A percentile compares a stretch with the other conserved stretches of the same genome.
phyloP scores from a whole-genome alignment of 1,140 invertebrate species.

The Bombus polaris region DNA sequence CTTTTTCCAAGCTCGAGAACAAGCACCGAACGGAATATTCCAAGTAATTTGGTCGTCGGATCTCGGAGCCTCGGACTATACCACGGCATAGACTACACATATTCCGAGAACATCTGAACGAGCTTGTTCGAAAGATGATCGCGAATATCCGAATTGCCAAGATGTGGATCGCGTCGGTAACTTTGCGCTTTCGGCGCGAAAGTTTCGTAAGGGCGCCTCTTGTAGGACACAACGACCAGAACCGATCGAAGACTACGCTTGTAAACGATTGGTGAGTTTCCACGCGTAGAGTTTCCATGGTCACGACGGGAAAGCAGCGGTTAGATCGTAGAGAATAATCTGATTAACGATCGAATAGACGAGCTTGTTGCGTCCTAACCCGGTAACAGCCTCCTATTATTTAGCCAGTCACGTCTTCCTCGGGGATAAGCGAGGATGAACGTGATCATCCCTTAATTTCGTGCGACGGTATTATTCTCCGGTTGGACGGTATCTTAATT shows the following conservation, averaged over 20 bases:
- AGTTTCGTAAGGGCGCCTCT: background rate
- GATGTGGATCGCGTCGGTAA: too few relatives aligned
- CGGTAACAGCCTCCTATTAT: constrained; percentile 54
- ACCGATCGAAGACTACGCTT: background rate
- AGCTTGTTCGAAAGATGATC: background rate
- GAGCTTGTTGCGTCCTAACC: constrained; percentile 36
- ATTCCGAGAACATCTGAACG: background rate
- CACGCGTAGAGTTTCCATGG: background rate
- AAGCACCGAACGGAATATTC: background rate
- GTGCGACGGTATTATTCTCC: constrained; percentile 42
- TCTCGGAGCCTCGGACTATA: background rate
- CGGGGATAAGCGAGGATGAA: constrained; percentile 53
- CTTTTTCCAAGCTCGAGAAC: too few relatives aligned
- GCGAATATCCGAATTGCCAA: background rate
- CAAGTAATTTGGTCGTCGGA: too few relatives aligned
- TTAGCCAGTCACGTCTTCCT: constrained; percentile 59
- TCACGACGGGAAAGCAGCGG: background rate
- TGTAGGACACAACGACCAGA: background rate
- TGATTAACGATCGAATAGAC: constrained; percentile 59
- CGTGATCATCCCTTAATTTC: constrained; percentile 65
- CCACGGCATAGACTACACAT: too few relatives aligned
- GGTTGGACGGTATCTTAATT: too few relatives aligned
- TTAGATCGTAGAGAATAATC: constrained; percentile 27
- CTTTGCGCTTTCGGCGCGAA: background rate
- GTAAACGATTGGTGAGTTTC: background rate